A percentile compares a stretch with the other conserved stretches of the same genome.
phyloP scores from a whole-genome alignment of 2,797 vertebrate species.

The Anas acuta region DNA sequence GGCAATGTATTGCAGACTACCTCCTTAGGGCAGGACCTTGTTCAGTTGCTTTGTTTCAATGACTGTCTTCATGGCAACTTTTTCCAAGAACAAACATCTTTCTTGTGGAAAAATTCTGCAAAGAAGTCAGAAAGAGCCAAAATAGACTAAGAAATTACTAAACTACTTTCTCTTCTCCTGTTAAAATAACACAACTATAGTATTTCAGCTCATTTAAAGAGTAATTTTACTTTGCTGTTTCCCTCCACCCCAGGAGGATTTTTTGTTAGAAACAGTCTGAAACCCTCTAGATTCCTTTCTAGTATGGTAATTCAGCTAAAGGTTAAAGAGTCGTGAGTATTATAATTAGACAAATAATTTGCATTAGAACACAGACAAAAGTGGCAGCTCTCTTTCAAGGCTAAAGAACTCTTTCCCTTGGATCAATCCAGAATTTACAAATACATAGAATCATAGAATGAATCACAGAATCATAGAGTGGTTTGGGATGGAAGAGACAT shows the following conservation, averaged over 20 bases:
- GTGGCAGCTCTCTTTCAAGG: not conserved
- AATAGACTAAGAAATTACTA: not conserved
- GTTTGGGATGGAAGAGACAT: no score
- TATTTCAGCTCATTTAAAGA: not conserved
- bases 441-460: not conserved
- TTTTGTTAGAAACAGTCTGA: not conserved
- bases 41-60: not conserved
- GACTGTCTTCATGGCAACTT: not conserved
- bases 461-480: no score
- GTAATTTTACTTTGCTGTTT: not conserved
- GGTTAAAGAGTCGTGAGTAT: slow-evolving; percentile 14
- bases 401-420: slow-evolving; percentile 33
- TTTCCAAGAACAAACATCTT: not conserved
- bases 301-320: slow-evolving; percentile 50
- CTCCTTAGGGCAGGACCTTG: not conserved
- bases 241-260: not conserved
- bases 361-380: slow-evolving; percentile 48
- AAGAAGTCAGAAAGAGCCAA: not conserved
- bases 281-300: slow-evolving; percentile 7
- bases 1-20: not conserved
- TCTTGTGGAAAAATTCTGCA: not conserved
- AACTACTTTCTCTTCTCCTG: not conserved
- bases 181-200: not conserved
- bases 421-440: slow-evolving; percentile 23
- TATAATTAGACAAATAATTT: slow-evolving; percentile 57